Evolutionary conservation across 1,140 invertebrate species (phyloP).

Genomic region (Plectrocnemia conspersa): DNA sequence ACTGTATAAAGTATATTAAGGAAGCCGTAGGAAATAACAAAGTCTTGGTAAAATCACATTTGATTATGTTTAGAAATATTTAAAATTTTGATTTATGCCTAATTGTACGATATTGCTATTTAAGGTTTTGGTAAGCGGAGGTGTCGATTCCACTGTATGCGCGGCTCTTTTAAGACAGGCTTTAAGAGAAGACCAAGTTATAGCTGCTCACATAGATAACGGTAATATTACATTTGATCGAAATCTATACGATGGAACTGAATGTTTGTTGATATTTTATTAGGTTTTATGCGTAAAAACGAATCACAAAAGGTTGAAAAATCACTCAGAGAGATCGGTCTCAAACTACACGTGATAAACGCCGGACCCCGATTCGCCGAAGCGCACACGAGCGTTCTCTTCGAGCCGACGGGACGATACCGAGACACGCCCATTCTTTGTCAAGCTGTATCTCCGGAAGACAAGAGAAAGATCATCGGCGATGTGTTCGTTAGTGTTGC

Average conservation of each 20-base stretch:
- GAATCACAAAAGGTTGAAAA: constrained; percentile 87
- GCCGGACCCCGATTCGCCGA: constrained; percentile 69
- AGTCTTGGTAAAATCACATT: constrained; percentile 74
- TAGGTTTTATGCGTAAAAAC: constrained; percentile 93
- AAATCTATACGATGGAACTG: background rate
- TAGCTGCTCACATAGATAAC: constrained; percentile 97
- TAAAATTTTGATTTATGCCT: no score
- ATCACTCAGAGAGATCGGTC: constrained; percentile 78
- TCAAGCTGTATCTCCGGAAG: constrained; percentile 84
- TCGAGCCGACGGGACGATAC: constrained; percentile 56
- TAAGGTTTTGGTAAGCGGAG: constrained; percentile 89
- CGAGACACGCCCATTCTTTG: constrained; percentile 84
- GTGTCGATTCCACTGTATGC: constrained; percentile 98
- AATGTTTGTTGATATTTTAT: constrained; percentile 16
- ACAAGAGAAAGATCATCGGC: constrained; percentile 97
- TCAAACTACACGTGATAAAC: constrained; percentile 79
- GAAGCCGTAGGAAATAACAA: constrained; percentile 87
- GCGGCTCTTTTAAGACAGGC: constrained; percentile 90
- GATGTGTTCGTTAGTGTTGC: constrained; percentile 94
- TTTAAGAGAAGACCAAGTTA: constrained; percentile 83
- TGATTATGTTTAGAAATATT: no score
- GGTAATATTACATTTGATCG: constrained; percentile 46
- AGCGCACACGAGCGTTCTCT: constrained; percentile 67
- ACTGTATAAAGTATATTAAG: constrained; percentile 91
- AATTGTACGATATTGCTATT: constrained; percentile 3